Base-by-base conservation (phyloP, 1,140 invertebrate genomes). In the Achatina immaculata region DNA sequence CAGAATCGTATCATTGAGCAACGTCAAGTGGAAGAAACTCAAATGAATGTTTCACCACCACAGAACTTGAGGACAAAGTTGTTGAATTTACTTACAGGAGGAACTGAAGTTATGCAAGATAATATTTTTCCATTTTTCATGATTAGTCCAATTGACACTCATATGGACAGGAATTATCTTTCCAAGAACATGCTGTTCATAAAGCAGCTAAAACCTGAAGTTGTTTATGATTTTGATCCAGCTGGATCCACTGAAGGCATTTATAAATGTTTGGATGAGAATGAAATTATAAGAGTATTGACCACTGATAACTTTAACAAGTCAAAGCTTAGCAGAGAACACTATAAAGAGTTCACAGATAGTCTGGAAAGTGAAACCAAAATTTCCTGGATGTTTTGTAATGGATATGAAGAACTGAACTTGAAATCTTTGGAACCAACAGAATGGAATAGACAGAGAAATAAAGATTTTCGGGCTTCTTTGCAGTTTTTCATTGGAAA, bases 251-350 rank as follows among this genome's bases (percentile, higher is more conserved):
- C 62, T 11, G 69, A 51, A 40, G 78, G 83, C 43, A 11, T 84
- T 4, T 84, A 81, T 31, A 45, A 34, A 31, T 36, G 78, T 55
- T 48, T 82, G 65, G 78, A 81, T 14, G 19, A 24, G 28, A 45
- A 78, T 14, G 72, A 79, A 65, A 40, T 76, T 3, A 48, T 80
- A 28, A 78, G 74, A 77, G 79, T 81, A n/a, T 40, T 84, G 45
- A 84, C 81, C 0, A 78, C 81, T n/a, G 81, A 84, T 73, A 78
- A 84, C 72, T 84, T 84, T 81, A 76, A 84, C 58, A 73, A 80
- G 28, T 42, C 31, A n/a, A 69, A 42, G 81, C 73, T 28, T 69
- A 84, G 34, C 55, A 71, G 68, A 71, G 74, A 31, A 75, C n/a
- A 45, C 65, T 65, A 19, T 74, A 82, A 71, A 43, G 36, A n/a